A percentile compares a stretch with the other conserved stretches of the same genome.
Conservation (phyloP, 2,113 vertebrate species). For the Dromaius novaehollandiae region DNA sequence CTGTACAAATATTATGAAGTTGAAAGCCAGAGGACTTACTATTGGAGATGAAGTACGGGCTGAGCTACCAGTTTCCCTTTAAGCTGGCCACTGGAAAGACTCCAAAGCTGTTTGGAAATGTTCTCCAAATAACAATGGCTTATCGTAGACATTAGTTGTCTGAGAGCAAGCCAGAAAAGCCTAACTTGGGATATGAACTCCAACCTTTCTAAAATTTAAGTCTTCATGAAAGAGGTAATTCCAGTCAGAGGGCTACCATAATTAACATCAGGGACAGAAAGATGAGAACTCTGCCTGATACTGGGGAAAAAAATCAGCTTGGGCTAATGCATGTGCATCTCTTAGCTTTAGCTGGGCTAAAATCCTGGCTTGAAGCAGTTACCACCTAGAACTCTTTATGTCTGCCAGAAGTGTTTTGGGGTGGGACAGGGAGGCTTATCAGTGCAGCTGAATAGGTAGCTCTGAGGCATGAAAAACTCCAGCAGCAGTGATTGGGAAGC, state of each 20-base stretch:
- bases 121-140: neutral
- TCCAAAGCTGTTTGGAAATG: neutral
- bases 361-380: neutral
- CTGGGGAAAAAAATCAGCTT: neutral
- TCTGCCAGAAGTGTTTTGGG: neutral
- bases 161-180: neutral
- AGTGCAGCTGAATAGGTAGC: neutral
- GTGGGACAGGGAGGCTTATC: neutral
- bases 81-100: neutral
- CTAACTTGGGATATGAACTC: neutral
- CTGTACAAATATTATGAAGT: neutral
- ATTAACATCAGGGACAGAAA: neutral
- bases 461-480: neutral
- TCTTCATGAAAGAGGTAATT: neutral
- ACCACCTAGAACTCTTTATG: neutral
- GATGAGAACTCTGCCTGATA: neutral
- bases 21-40: neutral
- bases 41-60: neutral
- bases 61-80: neutral
- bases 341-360: neutral
- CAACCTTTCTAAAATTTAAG: neutral
- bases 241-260: neutral
- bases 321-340: neutral
- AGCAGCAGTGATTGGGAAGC: neutral
- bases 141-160: neutral